Percentiles rank a stretch among this genome's conserved stretches.
These are phyloP conservation scores for Etheostoma cragini DNA, from an alignment of 2,113 vertebrate species.

Conservation along the genomic window DNA sequence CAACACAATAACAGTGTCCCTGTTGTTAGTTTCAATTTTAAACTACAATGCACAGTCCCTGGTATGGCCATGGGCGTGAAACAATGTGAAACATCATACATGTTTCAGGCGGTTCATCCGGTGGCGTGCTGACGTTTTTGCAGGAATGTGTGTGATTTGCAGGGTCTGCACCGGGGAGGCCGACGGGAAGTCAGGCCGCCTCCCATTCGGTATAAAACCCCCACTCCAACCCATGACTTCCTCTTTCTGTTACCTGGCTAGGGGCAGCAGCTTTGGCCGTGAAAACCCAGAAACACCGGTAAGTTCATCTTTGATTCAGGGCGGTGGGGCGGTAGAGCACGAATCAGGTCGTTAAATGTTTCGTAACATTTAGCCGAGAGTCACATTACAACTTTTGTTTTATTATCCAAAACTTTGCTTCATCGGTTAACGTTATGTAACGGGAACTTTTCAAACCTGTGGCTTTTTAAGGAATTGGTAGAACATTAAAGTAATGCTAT, in stretches of 20 bases:
- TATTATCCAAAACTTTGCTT: neutral
- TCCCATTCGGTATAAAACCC: constrained; percentile 83
- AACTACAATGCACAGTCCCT: neutral
- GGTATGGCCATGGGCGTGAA: neutral
- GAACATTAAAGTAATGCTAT: too few relatives aligned
- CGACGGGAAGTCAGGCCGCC: constrained; percentile 73
- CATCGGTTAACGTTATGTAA: constrained; percentile 43
- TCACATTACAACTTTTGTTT: neutral
- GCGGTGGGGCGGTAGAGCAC: fast-evolving
- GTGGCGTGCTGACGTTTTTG: constrained; percentile 79
- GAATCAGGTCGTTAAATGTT: neutral
- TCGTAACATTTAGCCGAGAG: fast-evolving
- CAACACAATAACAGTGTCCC: fast-evolving
- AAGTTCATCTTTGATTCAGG: constrained; percentile 47
- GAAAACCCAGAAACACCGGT: constrained; percentile 82
- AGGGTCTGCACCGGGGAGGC: constrained; percentile 64
- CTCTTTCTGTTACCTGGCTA: constrained; percentile 89
- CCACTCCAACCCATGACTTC: constrained; percentile 57
- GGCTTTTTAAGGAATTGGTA: constrained; percentile 2
- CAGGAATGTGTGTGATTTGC: constrained; percentile 84
- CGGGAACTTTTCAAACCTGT: constrained; percentile 54
- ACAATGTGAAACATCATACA: constrained; percentile 9
- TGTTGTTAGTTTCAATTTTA: neutral
- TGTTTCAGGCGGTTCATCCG: constrained; percentile 50
- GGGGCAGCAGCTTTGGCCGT: constrained; percentile 84